Evolutionary conservation across 2,888 invertebrate species (phyloP).

Genomic region (Atrina japonica): DNA sequence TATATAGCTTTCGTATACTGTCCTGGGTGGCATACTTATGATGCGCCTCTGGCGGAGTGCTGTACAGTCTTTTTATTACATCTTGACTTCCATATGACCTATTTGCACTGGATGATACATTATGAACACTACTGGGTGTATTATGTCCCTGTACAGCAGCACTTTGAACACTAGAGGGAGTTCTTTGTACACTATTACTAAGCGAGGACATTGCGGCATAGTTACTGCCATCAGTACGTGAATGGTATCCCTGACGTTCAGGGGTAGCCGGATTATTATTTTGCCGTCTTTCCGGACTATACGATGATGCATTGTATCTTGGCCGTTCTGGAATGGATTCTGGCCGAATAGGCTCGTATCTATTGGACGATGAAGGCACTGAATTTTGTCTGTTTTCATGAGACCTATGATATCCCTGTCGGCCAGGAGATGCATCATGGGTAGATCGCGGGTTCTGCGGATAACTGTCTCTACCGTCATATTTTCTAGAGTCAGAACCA

Average conservation of each 20-base stretch:
- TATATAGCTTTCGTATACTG: conserved; percentile 34
- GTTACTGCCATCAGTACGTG: not conserved
- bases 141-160: not conserved
- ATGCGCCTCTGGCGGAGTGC: conserved; percentile 49
- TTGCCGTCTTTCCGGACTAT: not conserved
- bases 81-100: conserved; percentile 58
- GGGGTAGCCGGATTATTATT: not conserved
- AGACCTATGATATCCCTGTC: no score
- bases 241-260: not conserved
- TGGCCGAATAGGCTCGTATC: not conserved
- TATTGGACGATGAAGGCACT: no score
- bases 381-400: no score
- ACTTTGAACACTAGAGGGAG: conserved; percentile 23
- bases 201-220: not conserved
- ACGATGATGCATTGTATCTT: no score
- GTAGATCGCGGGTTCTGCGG: no score
- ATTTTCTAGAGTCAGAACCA: no score
- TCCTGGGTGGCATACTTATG: conserved; percentile 39
- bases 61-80: conserved; percentile 58
- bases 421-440: no score
- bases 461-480: no score
- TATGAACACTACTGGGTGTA: conserved; percentile 5
- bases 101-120: conserved; percentile 7
- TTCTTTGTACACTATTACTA: not conserved
- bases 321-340: not conserved